These are phyloP conservation scores for Pitangus sulphuratus DNA, from an alignment of 2,797 vertebrate species.

Conservation along the genomic window DNA sequence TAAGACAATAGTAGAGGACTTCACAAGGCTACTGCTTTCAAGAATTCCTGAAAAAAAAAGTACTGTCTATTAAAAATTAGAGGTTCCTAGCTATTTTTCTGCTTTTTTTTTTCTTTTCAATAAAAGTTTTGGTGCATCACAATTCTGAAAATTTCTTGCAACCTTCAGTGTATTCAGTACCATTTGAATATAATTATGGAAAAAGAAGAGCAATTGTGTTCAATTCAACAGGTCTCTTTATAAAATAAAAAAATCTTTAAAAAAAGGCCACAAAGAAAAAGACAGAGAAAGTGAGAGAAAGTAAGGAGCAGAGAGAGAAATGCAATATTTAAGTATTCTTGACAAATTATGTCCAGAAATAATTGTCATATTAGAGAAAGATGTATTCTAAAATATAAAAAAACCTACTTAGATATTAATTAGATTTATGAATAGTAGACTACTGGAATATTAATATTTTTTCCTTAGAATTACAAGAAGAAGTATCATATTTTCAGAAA, in stretches of 20 bases:
- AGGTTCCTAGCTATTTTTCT: not conserved
- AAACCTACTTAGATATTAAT: slow-evolving; percentile 35
- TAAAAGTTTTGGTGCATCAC: not conserved
- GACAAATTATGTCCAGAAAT: slow-evolving; percentile 19
- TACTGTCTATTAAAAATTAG: not conserved
- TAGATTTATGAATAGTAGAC: slow-evolving; percentile 48
- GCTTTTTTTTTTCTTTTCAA: not conserved
- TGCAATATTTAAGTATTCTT: slow-evolving; percentile 11
- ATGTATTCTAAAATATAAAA: not conserved
- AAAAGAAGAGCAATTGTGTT: not conserved
- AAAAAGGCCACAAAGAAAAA: not conserved
- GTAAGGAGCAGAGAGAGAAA: not conserved
- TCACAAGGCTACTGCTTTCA: not conserved
- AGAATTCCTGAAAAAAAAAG: not conserved
- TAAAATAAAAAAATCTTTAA: not conserved
- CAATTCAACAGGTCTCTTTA: not conserved
- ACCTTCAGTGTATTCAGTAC: not conserved
- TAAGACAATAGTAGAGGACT: not conserved
- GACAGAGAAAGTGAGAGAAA: not conserved
- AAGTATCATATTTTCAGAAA: slow-evolving; percentile 61
- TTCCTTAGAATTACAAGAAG: slow-evolving; percentile 51
- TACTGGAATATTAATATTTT: slow-evolving; percentile 58
- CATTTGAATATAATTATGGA: not conserved
- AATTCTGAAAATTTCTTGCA: not conserved
- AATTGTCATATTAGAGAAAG: slow-evolving; percentile 19